Evolutionary conservation across 2,113 vertebrate species (phyloP).

Genomic region (Xenopus laevis): DNA sequence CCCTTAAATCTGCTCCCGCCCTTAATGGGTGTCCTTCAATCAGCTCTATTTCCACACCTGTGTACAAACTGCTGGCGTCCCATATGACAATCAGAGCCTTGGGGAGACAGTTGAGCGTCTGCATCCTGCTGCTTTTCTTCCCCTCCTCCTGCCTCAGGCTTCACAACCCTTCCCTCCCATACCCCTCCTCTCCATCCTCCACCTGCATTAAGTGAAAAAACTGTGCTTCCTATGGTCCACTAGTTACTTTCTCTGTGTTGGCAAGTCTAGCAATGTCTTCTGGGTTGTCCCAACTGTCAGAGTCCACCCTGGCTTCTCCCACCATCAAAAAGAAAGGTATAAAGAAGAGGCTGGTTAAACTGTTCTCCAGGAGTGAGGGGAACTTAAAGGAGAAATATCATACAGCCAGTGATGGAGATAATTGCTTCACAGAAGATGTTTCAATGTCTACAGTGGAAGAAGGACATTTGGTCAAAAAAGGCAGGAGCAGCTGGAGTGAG

Average conservation of each 20-base stretch:
- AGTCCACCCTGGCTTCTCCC: background rate
- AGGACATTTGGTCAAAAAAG: background rate
- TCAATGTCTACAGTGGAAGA: background rate
- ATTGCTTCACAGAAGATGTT: background rate
- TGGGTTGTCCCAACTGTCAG: background rate
- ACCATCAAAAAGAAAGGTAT: constrained; percentile 28
- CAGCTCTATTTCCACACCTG: constrained; percentile 23
- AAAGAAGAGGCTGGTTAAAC: constrained; percentile 5
- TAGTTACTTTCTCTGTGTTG: too few species aligned
- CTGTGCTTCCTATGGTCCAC: too few species aligned
- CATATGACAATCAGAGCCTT: constrained; percentile 24
- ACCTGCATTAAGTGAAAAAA: background rate
- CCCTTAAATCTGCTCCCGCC: background rate
- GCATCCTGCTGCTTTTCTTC: background rate
- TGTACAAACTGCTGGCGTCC: constrained; percentile 8
- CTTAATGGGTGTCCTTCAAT: background rate
- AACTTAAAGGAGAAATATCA: constrained; percentile 21
- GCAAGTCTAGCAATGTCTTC: background rate
- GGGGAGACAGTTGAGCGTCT: constrained; percentile 24
- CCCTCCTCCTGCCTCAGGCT: background rate
- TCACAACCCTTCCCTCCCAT: background rate
- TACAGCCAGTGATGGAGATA: background rate
- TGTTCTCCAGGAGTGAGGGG: constrained; percentile 42
- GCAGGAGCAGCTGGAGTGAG: constrained; percentile 7
- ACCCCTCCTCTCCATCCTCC: accelerated